Evolutionary conservation across 2,797 vertebrate species (phyloP), one percentile per base, ranked within the genome.

Genomic region (Galaxias olidus): DNA sequence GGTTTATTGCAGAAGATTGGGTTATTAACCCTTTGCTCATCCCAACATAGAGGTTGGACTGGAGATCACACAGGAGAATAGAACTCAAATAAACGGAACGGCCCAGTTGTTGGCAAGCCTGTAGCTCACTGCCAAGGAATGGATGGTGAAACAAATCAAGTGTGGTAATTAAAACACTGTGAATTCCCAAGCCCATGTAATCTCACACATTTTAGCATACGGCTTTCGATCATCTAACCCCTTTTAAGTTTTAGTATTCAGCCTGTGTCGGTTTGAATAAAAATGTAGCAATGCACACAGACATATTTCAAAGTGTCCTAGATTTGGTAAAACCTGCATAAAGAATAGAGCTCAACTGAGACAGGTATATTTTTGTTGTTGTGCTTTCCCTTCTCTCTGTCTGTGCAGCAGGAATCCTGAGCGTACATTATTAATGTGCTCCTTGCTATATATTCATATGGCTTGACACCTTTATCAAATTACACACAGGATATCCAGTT

Each of bases 401-500:
- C 75, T 85, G 78, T 86, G 72, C 62, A 73, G 77, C 65, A 87
- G 77, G 77, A 75, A 87, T 85, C 87, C 75, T 59, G 65, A 73
- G 55, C 84, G 82, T 91, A 83, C 91, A 92, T 92, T 90, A 91
- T 91, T 91, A 90, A 91, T 90, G 79, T 71, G 53, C 75, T 78
- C 71, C 69, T 87, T 77, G 77, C 81, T 72, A 86, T 88, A 76
- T 61, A 87, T 90, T 89, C 90, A 87, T 90, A 85, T 66, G 69
- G 64, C 81, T 81, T 91, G 89, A 90, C 86, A 89, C 86, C 87
- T 89, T 90, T 82, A 88, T 89, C 78, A 88, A 89, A 90, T 91
- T 87, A 88, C 87, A 80, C 74, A 68, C 63, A 66, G 72, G 68
- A 84, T 84, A 67, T 68, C 68, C 67, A 44, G 9, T 72, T 65